Evolutionary conservation across 2,888 invertebrate genomes (phyloP), one percentile per base, ranked within the genome.

Genomic region (Drosophila differens): DNA sequence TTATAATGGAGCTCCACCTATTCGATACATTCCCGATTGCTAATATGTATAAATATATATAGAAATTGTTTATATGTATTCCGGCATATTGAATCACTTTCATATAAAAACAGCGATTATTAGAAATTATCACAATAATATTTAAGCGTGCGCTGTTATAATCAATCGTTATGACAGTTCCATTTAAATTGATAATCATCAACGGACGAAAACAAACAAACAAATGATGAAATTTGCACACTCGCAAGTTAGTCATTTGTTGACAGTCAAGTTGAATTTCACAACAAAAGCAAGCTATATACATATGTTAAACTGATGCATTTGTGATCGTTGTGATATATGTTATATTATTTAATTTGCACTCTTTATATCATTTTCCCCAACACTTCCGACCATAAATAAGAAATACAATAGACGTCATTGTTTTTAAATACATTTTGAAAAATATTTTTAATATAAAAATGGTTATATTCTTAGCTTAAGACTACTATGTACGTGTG

Each of bases 401-500:
- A 61, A 22, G 10, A 58, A 51, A 60, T 52, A 5, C 37, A 16
- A 32, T 53, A 47, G 3, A 28, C 41, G 22, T 49, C 14, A 35
- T 22, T 64, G 49, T 41, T 72, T 89, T 84, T 72, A 84, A 84
- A 89, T 85, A 85, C 68, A 84, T 79, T 58, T 84, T 89, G 82
- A 82, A 85, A 85, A 89, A 89, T 85, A 87, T 77, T 87, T 82
- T 86, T 84, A 82, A 82, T 85, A 85, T 89, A 89, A 88, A 85
- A 85, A 87, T 77, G 76, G 35, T 89, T 89, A 85, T 82, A 79
- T 58, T 79, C 25, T 25, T 81, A 79, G 19, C 81, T 72, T 81
- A 81, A 35, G 70, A 59, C 79, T 85, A 89, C 67, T 16, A 25
- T 47, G 47, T 47, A 25, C 16, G 75, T 70, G 70, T 72, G 39